Evolutionary conservation across 2,797 vertebrate genomes (phyloP).

Genomic region (Tympanoctomys barrerae): DNA sequence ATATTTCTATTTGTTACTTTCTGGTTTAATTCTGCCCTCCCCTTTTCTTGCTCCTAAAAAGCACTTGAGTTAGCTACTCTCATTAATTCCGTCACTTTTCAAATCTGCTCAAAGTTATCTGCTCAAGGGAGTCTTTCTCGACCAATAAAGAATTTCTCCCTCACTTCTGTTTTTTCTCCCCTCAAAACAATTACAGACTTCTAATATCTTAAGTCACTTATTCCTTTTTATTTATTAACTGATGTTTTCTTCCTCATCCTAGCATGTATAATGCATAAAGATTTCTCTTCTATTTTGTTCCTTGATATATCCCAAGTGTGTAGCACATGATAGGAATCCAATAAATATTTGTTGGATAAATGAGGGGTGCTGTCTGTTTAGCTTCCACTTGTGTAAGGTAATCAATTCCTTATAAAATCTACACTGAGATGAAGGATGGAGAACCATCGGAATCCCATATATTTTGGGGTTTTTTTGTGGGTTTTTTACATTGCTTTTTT

Average conservation of each 20-base stretch:
- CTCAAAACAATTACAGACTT: background rate
- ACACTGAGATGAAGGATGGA: background rate
- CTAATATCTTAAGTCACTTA: background rate
- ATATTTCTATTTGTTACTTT: background rate
- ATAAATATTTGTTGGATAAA: constrained; percentile 8
- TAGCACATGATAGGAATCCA: background rate
- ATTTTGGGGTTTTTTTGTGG: background rate
- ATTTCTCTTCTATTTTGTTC: constrained; percentile 24
- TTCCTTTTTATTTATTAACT: constrained; percentile 1
- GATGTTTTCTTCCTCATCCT: constrained; percentile 1
- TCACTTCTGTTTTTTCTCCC: background rate
- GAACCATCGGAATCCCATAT: background rate
- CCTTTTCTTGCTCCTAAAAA: background rate
- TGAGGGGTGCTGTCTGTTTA: background rate
- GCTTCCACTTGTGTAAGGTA: background rate
- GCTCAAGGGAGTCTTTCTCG: background rate
- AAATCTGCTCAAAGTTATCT: background rate
- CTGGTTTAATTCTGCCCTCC: background rate
- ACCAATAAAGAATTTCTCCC: background rate
- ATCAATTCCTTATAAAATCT: constrained; percentile 40
- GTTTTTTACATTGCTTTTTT: too few relatives aligned
- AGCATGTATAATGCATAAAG: background rate
- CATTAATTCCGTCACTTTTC: background rate
- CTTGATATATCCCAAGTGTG: background rate
- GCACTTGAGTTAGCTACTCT: background rate